A percentile compares a stretch with the other conserved stretches of the same genome.
Evolutionary conservation across 2,888 invertebrate genomes (phyloP).

Genomic region (Polydrusus cervinus): DNA sequence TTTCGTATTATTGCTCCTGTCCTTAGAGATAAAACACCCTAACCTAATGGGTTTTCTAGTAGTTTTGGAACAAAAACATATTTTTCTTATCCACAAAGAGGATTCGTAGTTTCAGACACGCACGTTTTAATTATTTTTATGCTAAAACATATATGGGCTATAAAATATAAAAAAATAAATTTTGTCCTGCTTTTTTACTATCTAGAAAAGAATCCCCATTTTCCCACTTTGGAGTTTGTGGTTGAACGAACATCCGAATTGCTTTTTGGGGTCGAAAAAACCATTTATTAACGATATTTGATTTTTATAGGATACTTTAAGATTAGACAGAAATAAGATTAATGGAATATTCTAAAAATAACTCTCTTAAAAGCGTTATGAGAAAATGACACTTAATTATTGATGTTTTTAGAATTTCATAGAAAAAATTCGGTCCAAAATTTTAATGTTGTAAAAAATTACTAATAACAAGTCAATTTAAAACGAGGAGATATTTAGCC

Average conservation of each 20-base stretch:
- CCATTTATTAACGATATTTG: constrained; percentile 35
- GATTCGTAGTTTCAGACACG: no score
- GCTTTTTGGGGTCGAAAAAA: constrained; percentile 37
- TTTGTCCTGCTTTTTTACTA: neutral
- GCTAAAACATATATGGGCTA: no score
- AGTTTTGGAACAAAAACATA: no score
- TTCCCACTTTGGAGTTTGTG: constrained; percentile 14
- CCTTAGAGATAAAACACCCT: no score
- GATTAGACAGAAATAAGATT: constrained; percentile 21
- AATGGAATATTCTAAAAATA: constrained; percentile 14
- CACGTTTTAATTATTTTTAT: no score
- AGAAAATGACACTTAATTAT: neutral
- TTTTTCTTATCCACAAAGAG: no score
- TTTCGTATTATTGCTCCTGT: no score
- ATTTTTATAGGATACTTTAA: constrained; percentile 27
- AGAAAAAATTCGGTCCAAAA: neutral
- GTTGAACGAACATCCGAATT: constrained; percentile 22
- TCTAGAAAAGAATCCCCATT: constrained; percentile 20
- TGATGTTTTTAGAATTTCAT: neutral
- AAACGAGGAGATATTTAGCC: no score
- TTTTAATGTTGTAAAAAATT: no score
- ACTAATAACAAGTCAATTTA: no score
- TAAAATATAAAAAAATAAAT: neutral
- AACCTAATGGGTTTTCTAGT: no score
- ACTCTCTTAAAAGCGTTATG: neutral